Percentiles rank a stretch among this genome's conserved stretches.
phyloP scores from a whole-genome alignment of 2,113 vertebrate species.

The Mastomys coucha region DNA sequence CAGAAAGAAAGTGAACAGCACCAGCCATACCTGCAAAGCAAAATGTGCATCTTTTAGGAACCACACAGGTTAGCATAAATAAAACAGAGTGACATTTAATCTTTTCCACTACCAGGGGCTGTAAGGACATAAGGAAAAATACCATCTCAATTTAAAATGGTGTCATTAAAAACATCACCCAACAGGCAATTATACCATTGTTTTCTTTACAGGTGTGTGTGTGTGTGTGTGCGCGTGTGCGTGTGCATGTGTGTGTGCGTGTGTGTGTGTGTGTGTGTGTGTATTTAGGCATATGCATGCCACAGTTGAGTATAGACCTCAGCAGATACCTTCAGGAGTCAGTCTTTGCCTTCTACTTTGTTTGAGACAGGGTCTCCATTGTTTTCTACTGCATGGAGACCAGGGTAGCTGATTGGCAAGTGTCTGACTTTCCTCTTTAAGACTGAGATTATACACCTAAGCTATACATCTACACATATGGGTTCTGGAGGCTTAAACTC shows the following conservation, averaged over 20 bases:
- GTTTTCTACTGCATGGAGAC: neutral
- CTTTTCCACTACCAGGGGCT: neutral
- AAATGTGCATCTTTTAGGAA: neutral
- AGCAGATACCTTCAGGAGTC: neutral
- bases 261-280: neutral
- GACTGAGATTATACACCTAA: neutral
- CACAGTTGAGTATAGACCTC: neutral
- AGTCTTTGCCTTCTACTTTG: neutral
- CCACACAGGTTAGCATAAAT: rapidly evolving
- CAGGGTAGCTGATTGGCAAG: neutral
- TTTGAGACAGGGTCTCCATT: neutral
- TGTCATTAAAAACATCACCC: neutral
- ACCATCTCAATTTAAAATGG: neutral
- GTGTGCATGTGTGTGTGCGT: neutral
- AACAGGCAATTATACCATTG: neutral
- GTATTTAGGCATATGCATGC: neutral
- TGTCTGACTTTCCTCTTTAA: neutral
- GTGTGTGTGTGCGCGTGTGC: neutral
- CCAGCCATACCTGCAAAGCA: slow-evolving; percentile 95
- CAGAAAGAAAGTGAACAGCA: slow-evolving; percentile 95
- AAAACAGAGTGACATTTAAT: neutral
- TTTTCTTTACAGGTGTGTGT: neutral
- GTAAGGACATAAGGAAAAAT: neutral
- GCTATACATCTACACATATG: neutral
- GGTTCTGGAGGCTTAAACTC: neutral